Evolutionary conservation across 2,888 invertebrate species (phyloP).

Genomic region (Mythimna lalbum): DNA sequence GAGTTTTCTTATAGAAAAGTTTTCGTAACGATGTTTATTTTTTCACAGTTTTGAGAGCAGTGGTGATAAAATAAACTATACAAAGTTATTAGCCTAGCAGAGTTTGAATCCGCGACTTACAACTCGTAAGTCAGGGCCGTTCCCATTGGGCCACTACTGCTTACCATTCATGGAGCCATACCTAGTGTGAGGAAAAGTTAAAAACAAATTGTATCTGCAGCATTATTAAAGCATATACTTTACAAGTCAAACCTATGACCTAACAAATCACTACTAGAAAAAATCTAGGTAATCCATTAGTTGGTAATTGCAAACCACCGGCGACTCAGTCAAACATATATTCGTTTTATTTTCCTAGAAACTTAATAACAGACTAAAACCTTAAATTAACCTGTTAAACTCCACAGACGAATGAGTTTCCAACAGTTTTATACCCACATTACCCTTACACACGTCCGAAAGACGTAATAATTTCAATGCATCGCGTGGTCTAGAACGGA

Average conservation of each 20-base stretch:
- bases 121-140: too few species aligned
- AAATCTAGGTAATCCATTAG: background rate
- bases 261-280: background rate
- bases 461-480: constrained; percentile 40
- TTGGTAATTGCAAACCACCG: background rate
- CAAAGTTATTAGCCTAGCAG: too few species aligned
- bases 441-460: constrained; percentile 6
- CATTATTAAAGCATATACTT: background rate
- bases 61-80: too few species aligned
- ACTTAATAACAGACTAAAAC: constrained; percentile 19
- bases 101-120: too few species aligned
- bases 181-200: too few species aligned
- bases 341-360: constrained; percentile 5
- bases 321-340: background rate
- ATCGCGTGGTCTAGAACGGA: constrained; percentile 21
- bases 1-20: too few species aligned
- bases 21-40: too few species aligned
- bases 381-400: constrained; percentile 30
- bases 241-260: background rate
- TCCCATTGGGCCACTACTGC: too few species aligned
- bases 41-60: too few species aligned
- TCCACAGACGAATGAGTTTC: constrained; percentile 24
- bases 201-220: background rate
- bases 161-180: too few species aligned
- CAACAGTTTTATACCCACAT: constrained; percentile 19